Percentiles rank a stretch among this genome's conserved stretches.
Evolutionary conservation across 2,888 invertebrate genomes (phyloP).

Genomic region (Caradrina kadenii): DNA sequence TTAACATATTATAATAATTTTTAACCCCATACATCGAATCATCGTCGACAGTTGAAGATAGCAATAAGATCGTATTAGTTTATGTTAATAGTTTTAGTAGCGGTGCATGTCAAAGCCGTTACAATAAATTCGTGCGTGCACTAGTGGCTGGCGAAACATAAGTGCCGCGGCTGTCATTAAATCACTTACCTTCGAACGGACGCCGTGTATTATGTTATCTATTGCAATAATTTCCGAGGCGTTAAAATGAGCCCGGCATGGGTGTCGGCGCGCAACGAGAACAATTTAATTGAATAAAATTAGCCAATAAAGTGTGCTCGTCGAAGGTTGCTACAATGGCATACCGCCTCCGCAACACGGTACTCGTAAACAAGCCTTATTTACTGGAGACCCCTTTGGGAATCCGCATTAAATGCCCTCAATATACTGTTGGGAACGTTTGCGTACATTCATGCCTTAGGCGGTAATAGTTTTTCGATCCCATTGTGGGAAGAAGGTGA

Average conservation of each 20-base stretch:
- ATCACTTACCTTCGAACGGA: constrained; percentile 72
- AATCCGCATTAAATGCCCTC: constrained; percentile 84
- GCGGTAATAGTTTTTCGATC: constrained; percentile 73
- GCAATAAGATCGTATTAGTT: constrained; percentile 72
- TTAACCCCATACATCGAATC: constrained; percentile 79
- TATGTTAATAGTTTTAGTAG: constrained; percentile 74
- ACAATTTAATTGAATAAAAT: constrained; percentile 90
- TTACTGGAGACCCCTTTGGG: constrained; percentile 81
- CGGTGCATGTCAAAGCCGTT: constrained; percentile 69
- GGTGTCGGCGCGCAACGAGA: constrained; percentile 77
- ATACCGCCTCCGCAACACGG: constrained; percentile 80
- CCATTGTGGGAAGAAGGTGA: constrained; percentile 71
- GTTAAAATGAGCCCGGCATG: constrained; percentile 79
- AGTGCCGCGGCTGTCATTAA: constrained; percentile 70
- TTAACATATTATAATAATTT: constrained; percentile 85
- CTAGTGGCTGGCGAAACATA: constrained; percentile 62
- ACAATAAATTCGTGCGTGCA: constrained; percentile 69
- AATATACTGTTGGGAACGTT: constrained; percentile 77
- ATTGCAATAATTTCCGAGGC: constrained; percentile 85
- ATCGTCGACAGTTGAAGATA: constrained; percentile 68
- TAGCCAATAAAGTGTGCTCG: constrained; percentile 88
- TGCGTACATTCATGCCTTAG: constrained; percentile 75
- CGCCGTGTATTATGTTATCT: constrained; percentile 79
- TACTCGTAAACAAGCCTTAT: constrained; percentile 85
- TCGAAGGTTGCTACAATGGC: constrained; percentile 87